Evolutionary conservation across 2,797 vertebrate genomes (phyloP).

Genomic region (Tolypeutes matacus): DNA sequence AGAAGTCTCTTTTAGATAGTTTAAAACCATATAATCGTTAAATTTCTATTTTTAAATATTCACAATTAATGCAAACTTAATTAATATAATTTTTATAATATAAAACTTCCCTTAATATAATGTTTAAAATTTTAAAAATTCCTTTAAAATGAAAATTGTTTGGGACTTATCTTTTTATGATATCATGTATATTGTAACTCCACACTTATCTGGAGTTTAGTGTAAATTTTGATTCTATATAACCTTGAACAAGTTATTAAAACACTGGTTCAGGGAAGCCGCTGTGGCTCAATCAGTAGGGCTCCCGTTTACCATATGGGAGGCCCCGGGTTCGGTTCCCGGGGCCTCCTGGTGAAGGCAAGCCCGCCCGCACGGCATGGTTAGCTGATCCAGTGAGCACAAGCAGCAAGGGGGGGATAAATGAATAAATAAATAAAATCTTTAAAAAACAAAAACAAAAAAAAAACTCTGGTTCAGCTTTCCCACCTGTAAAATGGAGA

Average conservation of each 20-base stretch:
- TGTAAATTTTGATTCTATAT: not conserved
- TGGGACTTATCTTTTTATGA: not conserved
- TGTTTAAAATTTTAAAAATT: not conserved
- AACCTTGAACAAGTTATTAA: not conserved
- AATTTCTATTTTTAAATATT: constrained; percentile 20
- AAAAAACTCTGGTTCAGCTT: constrained; percentile 9
- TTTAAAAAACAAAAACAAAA: too few species aligned
- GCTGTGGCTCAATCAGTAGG: too few species aligned
- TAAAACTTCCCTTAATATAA: not conserved
- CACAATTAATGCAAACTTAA: not conserved
- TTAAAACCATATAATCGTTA: not conserved
- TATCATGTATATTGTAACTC: not conserved
- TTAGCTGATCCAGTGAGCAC: too few species aligned
- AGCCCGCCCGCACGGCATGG: too few species aligned
- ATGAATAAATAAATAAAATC: too few species aligned
- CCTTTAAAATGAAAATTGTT: constrained; percentile 17
- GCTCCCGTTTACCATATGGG: too few species aligned
- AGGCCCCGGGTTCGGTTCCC: too few species aligned
- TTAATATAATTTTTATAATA: too few species aligned
- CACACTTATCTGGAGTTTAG: not conserved
- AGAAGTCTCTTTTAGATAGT: not conserved
- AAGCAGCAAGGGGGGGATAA: too few species aligned
- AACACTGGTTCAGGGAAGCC: not conserved
- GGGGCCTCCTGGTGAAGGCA: too few species aligned
- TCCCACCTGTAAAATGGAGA: not conserved